Evolutionary conservation across 2,888 invertebrate species (phyloP).

Genomic region (Eilema depressum): DNA sequence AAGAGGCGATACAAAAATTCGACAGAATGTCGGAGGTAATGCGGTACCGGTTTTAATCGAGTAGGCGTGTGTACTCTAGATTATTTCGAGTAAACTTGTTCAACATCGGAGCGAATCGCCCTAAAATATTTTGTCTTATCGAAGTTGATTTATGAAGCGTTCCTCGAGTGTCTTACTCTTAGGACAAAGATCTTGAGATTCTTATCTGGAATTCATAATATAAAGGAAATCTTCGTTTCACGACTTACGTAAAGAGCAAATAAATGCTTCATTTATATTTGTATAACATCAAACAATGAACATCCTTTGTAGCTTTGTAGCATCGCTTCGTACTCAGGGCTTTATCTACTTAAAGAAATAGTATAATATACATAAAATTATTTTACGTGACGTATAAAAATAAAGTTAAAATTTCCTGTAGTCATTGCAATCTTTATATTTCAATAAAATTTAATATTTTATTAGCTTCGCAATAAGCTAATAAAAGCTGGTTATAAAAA

Average conservation of each 20-base stretch:
- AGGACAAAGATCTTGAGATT: slow-evolving; percentile 41
- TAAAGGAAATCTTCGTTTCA: slow-evolving; percentile 36
- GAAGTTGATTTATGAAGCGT: slow-evolving; percentile 51
- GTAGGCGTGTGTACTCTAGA: slow-evolving; percentile 52
- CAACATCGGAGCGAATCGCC: slow-evolving; percentile 29
- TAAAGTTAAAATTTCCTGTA: background rate
- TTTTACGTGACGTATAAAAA: background rate
- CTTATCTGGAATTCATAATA: slow-evolving; percentile 43
- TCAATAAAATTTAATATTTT: background rate
- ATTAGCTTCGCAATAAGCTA: background rate
- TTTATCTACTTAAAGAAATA: too few species aligned
- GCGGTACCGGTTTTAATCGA: slow-evolving; percentile 61
- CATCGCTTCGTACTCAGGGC: background rate
- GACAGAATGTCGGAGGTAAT: slow-evolving; percentile 58
- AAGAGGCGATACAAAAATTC: slow-evolving; percentile 70
- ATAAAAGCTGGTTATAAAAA: background rate
- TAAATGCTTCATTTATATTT: slow-evolving; percentile 8
- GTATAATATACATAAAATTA: background rate
- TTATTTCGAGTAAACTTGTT: slow-evolving; percentile 42
- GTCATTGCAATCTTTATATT: background rate
- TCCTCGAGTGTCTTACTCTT: slow-evolving; percentile 28
- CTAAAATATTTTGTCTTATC: slow-evolving; percentile 53
- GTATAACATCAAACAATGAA: slow-evolving; percentile 7
- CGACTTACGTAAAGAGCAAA: background rate
- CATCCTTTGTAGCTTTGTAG: too few species aligned